A percentile compares a stretch with the other conserved stretches of the same genome.
Conservation (phyloP, 2,888 invertebrate genomes). For the Aricia artaxerxes region DNA sequence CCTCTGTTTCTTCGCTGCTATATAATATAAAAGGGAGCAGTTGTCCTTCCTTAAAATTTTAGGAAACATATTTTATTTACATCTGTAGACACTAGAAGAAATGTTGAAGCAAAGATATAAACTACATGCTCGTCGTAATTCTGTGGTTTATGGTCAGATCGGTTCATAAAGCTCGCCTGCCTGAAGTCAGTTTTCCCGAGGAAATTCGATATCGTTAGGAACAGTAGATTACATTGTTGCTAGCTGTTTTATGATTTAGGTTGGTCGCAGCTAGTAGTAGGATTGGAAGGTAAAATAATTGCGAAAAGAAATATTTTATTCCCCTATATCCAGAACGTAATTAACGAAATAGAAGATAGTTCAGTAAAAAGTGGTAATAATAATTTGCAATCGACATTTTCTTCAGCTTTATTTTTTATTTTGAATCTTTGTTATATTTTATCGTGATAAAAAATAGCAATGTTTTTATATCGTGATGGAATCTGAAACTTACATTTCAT, state of each 20-base stretch:
- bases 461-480: background rate
- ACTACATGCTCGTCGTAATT: background rate
- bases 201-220: background rate
- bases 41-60: background rate
- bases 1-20: too few relatives aligned
- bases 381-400: too few relatives aligned
- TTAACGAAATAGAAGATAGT: background rate
- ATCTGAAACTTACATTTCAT: background rate
- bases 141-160: slow-evolving; percentile 1
- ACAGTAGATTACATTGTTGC: background rate
- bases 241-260: background rate
- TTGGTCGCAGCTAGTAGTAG: background rate
- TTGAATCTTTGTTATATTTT: background rate
- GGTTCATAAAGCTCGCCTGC: background rate
- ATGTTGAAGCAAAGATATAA: background rate
- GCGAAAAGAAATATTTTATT: too few relatives aligned
- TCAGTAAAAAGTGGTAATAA: background rate
- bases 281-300: background rate
- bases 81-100: background rate
- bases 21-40: too few relatives aligned
- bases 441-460: background rate
- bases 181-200: background rate
- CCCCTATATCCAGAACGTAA: background rate
- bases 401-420: background rate
- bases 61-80: background rate